Evolutionary conservation across 1,140 invertebrate species (phyloP).

Genomic region (Lysiphlebus fabarum): DNA sequence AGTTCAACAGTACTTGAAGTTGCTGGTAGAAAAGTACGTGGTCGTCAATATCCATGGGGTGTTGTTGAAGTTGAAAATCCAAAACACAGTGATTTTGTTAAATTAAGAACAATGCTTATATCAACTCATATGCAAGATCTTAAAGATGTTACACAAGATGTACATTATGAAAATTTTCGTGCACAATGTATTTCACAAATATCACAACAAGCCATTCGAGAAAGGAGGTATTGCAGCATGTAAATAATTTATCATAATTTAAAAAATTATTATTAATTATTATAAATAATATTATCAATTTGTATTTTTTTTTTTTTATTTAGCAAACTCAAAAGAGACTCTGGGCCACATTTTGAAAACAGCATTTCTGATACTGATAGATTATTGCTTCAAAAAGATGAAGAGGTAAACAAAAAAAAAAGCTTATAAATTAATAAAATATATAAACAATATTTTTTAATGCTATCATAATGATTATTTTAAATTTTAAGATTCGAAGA

Average conservation of each 20-base stretch:
- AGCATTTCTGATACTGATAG: slow-evolving; percentile 81
- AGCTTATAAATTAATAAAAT: too few species aligned
- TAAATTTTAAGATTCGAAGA: slow-evolving; percentile 70
- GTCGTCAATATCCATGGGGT: slow-evolving; percentile 96
- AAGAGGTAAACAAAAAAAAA: slow-evolving; percentile 66
- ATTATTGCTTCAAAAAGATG: slow-evolving; percentile 85
- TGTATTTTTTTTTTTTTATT: slow-evolving; percentile 30
- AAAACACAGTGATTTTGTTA: slow-evolving; percentile 95
- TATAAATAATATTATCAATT: slow-evolving; percentile 10
- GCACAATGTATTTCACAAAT: slow-evolving; percentile 87
- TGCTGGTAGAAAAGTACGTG: slow-evolving; percentile 82
- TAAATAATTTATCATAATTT: slow-evolving; percentile 38
- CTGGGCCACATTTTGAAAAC: slow-evolving; percentile 68
- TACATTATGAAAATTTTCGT: slow-evolving; percentile 95
- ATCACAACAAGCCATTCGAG: slow-evolving; percentile 77
- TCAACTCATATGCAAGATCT: slow-evolving; percentile 94
- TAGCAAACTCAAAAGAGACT: slow-evolving; percentile 85
- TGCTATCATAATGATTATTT: not conserved
- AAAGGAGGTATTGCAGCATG: slow-evolving; percentile 66
- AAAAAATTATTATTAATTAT: slow-evolving; percentile 14
- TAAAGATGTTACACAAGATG: slow-evolving; percentile 91
- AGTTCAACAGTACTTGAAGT: slow-evolving; percentile 93
- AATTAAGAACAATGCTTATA: slow-evolving; percentile 94
- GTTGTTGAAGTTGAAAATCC: slow-evolving; percentile 98
- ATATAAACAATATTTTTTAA: not conserved